phyloP scores from a whole-genome alignment of 1,140 invertebrate genomes.

The Magallana gigas region DNA sequence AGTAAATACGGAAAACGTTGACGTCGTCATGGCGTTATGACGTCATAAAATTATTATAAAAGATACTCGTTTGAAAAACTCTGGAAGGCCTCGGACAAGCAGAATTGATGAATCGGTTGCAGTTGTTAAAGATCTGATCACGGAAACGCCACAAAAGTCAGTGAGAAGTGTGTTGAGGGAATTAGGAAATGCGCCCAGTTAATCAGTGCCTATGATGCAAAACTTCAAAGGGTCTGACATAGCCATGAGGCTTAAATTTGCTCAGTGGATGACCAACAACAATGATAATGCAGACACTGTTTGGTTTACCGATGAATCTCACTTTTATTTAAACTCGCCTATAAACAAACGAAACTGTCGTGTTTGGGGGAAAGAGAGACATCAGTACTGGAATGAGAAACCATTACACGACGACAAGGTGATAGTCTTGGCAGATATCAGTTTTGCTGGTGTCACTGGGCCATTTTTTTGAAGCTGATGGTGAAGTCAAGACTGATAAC shows the following conservation, averaged over 20 bases:
- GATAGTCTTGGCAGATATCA: background rate
- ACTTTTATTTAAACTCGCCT: conserved; percentile 12
- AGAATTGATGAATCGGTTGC: background rate
- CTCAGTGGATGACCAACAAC: conserved; percentile 25
- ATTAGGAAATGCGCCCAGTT: background rate
- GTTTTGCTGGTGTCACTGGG: conserved; percentile 2
- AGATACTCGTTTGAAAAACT: background rate
- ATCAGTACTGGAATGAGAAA: background rate
- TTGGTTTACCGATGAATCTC: conserved; percentile 19
- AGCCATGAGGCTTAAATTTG: background rate
- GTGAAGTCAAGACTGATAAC: background rate
- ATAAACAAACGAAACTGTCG: conserved; percentile 12
- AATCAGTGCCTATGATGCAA: conserved; percentile 2
- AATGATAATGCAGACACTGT: background rate
- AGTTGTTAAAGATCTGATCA: conserved; percentile 2
- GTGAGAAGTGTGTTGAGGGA: background rate
- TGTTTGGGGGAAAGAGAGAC: conserved; percentile 20
- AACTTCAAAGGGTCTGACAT: conserved; percentile 23
- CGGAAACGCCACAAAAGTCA: background rate
- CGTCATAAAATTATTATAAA: background rate
- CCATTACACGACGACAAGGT: background rate
- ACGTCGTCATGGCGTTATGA: too few species aligned
- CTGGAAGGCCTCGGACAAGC: conserved; percentile 15
- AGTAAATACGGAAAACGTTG: too few species aligned
- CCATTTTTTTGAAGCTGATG: conserved; percentile 3